A percentile compares a stretch with the other conserved stretches of the same genome.
phyloP scores from a whole-genome alignment of 1,140 invertebrate species.

The Pseudoatta argentina region DNA sequence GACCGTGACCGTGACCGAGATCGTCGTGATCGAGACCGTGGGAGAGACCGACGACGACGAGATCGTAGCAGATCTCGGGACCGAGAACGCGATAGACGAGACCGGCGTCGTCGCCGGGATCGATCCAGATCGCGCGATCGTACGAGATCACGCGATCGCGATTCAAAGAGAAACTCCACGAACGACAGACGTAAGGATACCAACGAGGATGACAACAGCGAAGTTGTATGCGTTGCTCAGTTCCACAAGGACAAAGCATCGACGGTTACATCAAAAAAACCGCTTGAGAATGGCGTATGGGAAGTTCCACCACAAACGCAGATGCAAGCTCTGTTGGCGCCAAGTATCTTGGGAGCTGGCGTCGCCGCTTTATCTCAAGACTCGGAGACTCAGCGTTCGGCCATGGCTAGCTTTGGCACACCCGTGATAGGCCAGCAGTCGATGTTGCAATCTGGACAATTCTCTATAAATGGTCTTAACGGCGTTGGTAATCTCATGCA shows the following conservation, averaged over 20 bases:
- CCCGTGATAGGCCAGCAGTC: constrained; percentile 68
- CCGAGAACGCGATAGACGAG: constrained; percentile 76
- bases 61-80: constrained; percentile 83
- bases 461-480: constrained; percentile 81
- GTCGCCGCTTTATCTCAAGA: constrained; percentile 80
- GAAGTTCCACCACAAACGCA: constrained; percentile 84
- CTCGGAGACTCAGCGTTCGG: constrained; percentile 66
- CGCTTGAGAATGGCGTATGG: constrained; percentile 82
- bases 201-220: constrained; percentile 81
- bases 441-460: constrained; percentile 78
- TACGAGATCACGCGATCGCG: constrained; percentile 84
- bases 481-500: constrained; percentile 79
- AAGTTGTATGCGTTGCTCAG: constrained; percentile 84
- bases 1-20: constrained; percentile 87
- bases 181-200: constrained; percentile 80
- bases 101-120: constrained; percentile 74
- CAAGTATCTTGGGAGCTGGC: constrained; percentile 80
- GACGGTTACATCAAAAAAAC: constrained; percentile 60
- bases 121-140: constrained; percentile 77
- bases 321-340: constrained; percentile 82
- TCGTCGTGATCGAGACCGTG: constrained; percentile 81
- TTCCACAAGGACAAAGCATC: constrained; percentile 82
- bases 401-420: constrained; percentile 49
- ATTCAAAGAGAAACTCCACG: constrained; percentile 77
- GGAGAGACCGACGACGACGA: constrained; percentile 85